Base-by-base conservation (phyloP, 2,797 vertebrate genomes). In the Pygocentrus nattereri region DNA sequence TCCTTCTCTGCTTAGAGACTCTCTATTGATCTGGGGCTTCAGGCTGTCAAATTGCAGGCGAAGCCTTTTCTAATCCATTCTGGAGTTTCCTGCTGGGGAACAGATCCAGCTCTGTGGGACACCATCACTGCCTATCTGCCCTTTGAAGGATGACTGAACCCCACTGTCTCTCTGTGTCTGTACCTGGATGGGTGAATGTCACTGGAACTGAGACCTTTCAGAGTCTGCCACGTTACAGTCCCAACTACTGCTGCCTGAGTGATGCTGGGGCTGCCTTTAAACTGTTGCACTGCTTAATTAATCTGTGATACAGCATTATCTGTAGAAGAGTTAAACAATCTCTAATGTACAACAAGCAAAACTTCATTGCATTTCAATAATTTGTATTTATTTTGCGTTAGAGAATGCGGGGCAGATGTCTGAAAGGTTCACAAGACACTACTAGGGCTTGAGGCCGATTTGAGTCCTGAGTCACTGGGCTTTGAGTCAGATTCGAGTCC, bases 21-120 rank as follows among this genome's bases (percentile, higher is more conserved):
- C 59, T 73, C 21, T 31, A 85, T 83, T 80, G 84, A 85, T 85
- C 81, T 58, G 80, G 1, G 50, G 84, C 76, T 83, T 70, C 21
- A 52, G 75, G 38, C 79, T 78, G 81, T 83, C 81, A 79, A 78
- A 79, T 75, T 74, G 74, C 64, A 83, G 74, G 54, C 82, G 76
- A 81, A 78, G 71, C 67, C 71, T 80, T 84, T 81, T 64, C 72
- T 85, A 85, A 87, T 87, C 83, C 65, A 82, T 78, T 81, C 78
- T 73, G 41, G 41, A 70, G 65, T 81, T 58, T 76, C 79, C 84
- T 68, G 58, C 81, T 58, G 84, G 76, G 82, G 77, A 85, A 84
- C 79, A 82, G 76, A 85, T 79, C 76, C 54, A 76, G 56, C 81
- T 56, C 75, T 16, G 54, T 81, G 72, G 81, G 83, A 82, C 56